phyloP scores from a whole-genome alignment of 2,113 vertebrate species.

The Peromyscus maniculatus region DNA sequence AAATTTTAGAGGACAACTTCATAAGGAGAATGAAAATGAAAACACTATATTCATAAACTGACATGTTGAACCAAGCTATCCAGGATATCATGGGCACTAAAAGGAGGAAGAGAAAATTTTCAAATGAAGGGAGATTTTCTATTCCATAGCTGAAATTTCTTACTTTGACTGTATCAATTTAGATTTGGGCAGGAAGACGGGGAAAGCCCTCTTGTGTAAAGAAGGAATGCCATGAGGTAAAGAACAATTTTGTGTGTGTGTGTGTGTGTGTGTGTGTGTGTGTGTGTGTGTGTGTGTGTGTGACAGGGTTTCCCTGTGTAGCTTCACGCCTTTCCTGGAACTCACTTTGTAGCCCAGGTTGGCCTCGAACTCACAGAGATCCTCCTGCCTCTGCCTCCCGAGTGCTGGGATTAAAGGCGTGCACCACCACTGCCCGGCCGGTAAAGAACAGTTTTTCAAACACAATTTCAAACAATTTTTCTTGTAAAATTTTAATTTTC shows the following conservation, averaged over 20 bases:
- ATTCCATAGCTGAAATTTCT: constrained; percentile 13
- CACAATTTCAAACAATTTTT: constrained; percentile 45
- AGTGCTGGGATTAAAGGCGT: too few relatives aligned
- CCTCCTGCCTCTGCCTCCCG: too few relatives aligned
- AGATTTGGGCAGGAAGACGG: constrained; percentile 18
- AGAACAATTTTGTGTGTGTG: background rate
- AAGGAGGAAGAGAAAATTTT: background rate
- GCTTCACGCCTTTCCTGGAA: too few relatives aligned
- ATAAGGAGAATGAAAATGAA: constrained; percentile 43
- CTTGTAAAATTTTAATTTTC: constrained; percentile 48
- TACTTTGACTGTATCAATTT: constrained; percentile 5
- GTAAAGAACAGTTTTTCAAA: constrained; percentile 2
- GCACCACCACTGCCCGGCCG: too few relatives aligned
- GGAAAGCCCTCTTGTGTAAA: background rate
- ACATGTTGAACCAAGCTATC: constrained; percentile 13
- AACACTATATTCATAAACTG: constrained; percentile 39
- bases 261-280: too few relatives aligned
- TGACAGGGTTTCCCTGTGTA: too few relatives aligned
- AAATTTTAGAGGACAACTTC: constrained; percentile 22
- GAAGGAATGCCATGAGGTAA: constrained; percentile 10
- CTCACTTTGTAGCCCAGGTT: too few relatives aligned
- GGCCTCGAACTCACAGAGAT: too few relatives aligned
- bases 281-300: too few relatives aligned
- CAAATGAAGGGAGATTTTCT: background rate
- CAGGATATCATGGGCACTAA: background rate